A percentile compares a stretch with the other conserved stretches of the same genome.
These are phyloP conservation scores for Stenopsyche tienmushanensis DNA, from an alignment of 1,140 invertebrate genomes.

Conservation along the genomic window DNA sequence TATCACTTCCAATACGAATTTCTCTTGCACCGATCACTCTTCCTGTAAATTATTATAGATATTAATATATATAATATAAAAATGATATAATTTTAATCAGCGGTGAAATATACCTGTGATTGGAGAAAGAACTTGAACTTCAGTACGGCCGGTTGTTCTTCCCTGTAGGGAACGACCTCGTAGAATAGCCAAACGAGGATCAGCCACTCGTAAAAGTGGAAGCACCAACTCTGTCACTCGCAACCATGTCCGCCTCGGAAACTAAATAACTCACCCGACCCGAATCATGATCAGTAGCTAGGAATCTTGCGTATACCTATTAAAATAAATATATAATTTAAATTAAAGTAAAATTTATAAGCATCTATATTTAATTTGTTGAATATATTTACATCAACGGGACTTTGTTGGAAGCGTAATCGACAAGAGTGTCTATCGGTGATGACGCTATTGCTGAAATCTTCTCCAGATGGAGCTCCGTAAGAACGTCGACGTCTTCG, in stretches of 20 bases:
- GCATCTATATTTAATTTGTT: neutral
- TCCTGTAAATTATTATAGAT: slow-evolving; percentile 53
- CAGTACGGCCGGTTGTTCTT: slow-evolving; percentile 82
- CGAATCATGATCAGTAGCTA: slow-evolving; percentile 88
- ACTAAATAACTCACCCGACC: slow-evolving; percentile 88
- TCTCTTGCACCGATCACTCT: slow-evolving; percentile 88
- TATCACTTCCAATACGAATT: slow-evolving; percentile 87
- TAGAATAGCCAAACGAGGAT: slow-evolving; percentile 82
- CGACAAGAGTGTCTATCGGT: slow-evolving; percentile 69
- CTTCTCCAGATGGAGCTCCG: slow-evolving; percentile 50
- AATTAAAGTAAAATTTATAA: slow-evolving; percentile 37
- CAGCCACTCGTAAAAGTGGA: slow-evolving; percentile 79
- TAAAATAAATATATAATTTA: slow-evolving; percentile 7
- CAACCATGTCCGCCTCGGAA: slow-evolving; percentile 80
- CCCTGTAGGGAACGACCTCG: slow-evolving; percentile 83
- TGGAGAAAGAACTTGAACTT: slow-evolving; percentile 90
- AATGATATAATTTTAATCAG: slow-evolving; percentile 16
- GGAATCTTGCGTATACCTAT: slow-evolving; percentile 79
- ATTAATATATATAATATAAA: slow-evolving; percentile 1
- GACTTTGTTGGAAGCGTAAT: slow-evolving; percentile 86
- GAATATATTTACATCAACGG: slow-evolving; percentile 67
- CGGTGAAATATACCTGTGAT: slow-evolving; percentile 75
- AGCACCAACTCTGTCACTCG: slow-evolving; percentile 89
- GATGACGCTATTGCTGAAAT: slow-evolving; percentile 57
- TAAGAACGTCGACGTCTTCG: slow-evolving; percentile 47